phyloP scores from a whole-genome alignment of 2,888 invertebrate genomes.

The Brachylomia viminalis region DNA sequence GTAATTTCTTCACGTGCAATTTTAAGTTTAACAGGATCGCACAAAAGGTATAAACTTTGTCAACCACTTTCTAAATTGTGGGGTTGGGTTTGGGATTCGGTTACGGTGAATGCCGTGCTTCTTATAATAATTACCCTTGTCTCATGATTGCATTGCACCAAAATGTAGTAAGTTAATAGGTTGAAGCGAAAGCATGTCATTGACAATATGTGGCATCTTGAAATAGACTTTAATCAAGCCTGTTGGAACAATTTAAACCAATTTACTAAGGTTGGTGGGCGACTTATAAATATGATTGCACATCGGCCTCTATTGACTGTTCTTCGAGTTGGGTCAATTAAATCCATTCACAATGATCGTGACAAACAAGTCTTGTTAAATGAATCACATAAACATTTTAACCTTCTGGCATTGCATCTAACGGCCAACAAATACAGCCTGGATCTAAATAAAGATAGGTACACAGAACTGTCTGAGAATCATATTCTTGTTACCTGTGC shows the following conservation, averaged over 20 bases:
- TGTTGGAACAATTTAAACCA: conserved; percentile 83
- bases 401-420: conserved; percentile 43
- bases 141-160: conserved; percentile 20
- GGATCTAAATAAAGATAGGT: conserved; percentile 9
- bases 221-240: conserved; percentile 83
- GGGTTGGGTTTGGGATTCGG: background rate
- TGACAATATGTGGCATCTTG: conserved; percentile 68
- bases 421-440: conserved; percentile 5
- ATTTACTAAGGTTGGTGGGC: conserved; percentile 80
- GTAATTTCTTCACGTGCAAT: conserved; percentile 3
- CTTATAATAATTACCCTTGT: background rate
- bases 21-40: conserved; percentile 16
- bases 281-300: conserved; percentile 77
- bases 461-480: conserved; percentile 22
- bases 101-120: background rate
- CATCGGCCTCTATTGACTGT: conserved; percentile 75
- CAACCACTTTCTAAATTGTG: background rate
- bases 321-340: conserved; percentile 76
- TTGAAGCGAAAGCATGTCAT: conserved; percentile 55
- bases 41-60: background rate
- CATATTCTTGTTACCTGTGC: conserved; percentile 30
- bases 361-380: conserved; percentile 45
- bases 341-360: conserved; percentile 67
- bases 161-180: conserved; percentile 22
- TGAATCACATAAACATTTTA: conserved; percentile 53